These are phyloP conservation scores for Rhodinocichla rosea DNA, from an alignment of 2,113 vertebrate genomes.

Conservation along the genomic window DNA sequence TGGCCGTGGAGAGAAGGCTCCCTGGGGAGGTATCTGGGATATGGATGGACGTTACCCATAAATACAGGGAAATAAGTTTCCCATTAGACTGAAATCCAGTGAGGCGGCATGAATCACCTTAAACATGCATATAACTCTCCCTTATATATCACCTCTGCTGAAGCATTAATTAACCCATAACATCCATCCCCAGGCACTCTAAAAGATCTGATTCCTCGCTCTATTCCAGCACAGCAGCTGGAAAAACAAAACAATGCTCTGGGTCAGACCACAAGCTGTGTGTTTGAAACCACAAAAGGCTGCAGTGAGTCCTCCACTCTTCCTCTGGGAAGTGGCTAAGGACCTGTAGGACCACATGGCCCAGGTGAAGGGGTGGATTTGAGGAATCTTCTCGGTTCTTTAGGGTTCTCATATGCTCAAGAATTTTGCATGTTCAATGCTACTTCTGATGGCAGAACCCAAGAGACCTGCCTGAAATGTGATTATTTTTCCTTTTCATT, in stretches of 20 bases:
- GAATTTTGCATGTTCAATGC: background rate
- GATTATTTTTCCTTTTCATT: background rate
- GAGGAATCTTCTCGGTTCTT: background rate
- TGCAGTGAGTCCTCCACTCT: background rate
- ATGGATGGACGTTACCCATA: constrained; percentile 31
- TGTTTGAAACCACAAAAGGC: background rate
- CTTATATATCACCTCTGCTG: background rate
- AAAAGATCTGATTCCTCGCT: background rate
- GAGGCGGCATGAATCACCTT: constrained; percentile 34
- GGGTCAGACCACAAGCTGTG: background rate
- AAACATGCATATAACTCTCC: constrained; percentile 36
- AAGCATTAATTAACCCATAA: constrained; percentile 37
- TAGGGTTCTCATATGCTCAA: background rate
- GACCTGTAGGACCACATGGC: fast-evolving
- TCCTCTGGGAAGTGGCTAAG: background rate
- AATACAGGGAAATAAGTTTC: constrained; percentile 51
- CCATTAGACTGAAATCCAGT: constrained; percentile 49
- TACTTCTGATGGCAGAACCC: background rate
- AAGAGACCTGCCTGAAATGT: background rate
- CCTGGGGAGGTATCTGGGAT: constrained; percentile 11
- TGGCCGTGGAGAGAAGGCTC: constrained; percentile 37
- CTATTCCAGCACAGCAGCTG: background rate
- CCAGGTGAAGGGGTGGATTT: background rate
- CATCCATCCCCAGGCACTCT: background rate
- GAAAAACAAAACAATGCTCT: background rate